Evolutionary conservation across 1,140 invertebrate genomes (phyloP).

Genomic region (Proales similis): DNA sequence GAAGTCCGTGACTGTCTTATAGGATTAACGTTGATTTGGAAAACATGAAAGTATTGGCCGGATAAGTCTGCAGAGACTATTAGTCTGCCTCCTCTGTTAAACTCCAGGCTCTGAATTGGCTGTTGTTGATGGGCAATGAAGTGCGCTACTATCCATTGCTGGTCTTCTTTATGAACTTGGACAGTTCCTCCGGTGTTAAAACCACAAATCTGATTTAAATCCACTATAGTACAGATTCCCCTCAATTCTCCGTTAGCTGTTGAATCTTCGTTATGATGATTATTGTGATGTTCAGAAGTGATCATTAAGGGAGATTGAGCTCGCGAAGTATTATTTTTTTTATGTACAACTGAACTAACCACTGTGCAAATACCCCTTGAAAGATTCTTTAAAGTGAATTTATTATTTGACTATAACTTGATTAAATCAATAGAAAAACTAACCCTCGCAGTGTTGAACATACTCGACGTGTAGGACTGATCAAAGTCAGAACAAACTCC

Average conservation of each 20-base stretch:
- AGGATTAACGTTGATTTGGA: conserved; percentile 84
- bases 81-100: conserved; percentile 82
- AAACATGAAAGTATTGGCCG: conserved; percentile 93
- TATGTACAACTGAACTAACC: conserved; percentile 57
- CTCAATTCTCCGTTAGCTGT: no score
- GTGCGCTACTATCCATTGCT: conserved; percentile 73
- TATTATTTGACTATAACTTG: conserved; percentile 11
- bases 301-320: background rate
- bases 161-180: conserved; percentile 42
- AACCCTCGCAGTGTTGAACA: conserved; percentile 86
- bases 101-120: conserved; percentile 77
- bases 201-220: conserved; percentile 52
- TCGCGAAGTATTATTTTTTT: background rate
- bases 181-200: conserved; percentile 38
- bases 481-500: conserved; percentile 64
- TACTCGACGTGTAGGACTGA: conserved; percentile 85
- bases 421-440: conserved; percentile 28
- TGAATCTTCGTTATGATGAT: conserved; percentile 52
- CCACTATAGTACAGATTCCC: conserved; percentile 80
- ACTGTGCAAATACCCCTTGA: conserved; percentile 63
- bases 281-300: background rate
- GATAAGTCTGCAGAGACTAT: conserved; percentile 81
- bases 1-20: conserved; percentile 73
- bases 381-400: conserved; percentile 47
- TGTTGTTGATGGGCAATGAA: conserved; percentile 82